phyloP scores from a whole-genome alignment of 35 echinoderm and acorn worm genomes.

The Chiridota heheva region DNA sequence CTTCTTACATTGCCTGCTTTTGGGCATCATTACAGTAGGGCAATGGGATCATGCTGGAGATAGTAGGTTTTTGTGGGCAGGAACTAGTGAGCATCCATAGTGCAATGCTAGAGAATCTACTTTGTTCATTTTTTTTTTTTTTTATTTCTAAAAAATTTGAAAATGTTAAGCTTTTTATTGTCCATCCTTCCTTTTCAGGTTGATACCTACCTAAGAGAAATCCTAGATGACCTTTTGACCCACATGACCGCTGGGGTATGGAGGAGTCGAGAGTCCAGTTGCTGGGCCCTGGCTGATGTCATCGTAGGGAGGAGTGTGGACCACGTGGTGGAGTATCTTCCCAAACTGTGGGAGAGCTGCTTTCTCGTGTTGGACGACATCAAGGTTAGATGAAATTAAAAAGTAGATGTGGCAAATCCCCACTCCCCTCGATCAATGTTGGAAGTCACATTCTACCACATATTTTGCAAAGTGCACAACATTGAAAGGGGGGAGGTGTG shows the following conservation, averaged over 20 bases:
- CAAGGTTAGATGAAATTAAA: constrained; percentile 74
- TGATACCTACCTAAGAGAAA: constrained; percentile 78
- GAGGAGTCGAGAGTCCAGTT: constrained; percentile 91
- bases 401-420: not conserved
- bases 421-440: no score
- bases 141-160: not conserved
- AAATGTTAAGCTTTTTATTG: no score
- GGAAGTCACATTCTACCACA: no score
- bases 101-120: not conserved
- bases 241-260: constrained; percentile 78
- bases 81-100: constrained; percentile 1
- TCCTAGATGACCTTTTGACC: constrained; percentile 65
- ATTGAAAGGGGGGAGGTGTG: not conserved
- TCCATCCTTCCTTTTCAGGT: constrained; percentile 50
- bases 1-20: no score
- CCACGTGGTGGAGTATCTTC: constrained; percentile 72
- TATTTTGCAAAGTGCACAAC: no score
- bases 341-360: constrained; percentile 79
- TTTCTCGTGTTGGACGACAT: constrained; percentile 91
- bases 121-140: not conserved
- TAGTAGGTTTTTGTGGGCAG: no score
- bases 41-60: no score
- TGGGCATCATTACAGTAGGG: no score
- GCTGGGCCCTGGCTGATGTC: constrained; percentile 80
- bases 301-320: constrained; percentile 76